phyloP scores from a whole-genome alignment of 2,797 vertebrate genomes.

The Phoebastria nigripes region DNA sequence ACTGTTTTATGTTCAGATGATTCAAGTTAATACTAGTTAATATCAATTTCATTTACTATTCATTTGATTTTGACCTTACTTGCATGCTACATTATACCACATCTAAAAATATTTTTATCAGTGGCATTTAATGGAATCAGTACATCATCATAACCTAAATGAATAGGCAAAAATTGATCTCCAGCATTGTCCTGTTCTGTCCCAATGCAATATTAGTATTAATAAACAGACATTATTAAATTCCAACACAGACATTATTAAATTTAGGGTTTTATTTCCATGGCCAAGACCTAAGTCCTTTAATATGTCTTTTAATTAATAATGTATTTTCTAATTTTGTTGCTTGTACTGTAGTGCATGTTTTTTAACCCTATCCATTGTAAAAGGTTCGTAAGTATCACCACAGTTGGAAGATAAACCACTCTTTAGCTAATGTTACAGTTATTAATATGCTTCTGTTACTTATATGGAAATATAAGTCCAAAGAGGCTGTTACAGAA shows the following conservation, averaged over 20 bases:
- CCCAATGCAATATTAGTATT: background rate
- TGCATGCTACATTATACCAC: background rate
- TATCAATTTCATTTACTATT: conserved; percentile 1
- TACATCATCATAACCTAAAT: background rate
- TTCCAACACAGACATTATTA: background rate
- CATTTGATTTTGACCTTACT: background rate
- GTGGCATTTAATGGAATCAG: conserved; percentile 12
- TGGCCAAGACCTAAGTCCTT: background rate
- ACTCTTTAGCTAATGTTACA: background rate
- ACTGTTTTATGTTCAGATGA: background rate
- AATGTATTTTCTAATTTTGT: background rate
- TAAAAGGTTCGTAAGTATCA: background rate
- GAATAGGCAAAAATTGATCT: background rate
- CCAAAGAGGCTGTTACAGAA: background rate
- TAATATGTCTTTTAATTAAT: background rate
- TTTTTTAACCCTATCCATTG: background rate
- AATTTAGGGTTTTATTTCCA: background rate
- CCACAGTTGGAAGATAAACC: background rate
- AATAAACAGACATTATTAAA: conserved; percentile 36
- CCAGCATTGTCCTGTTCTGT: background rate
- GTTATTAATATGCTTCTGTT: background rate
- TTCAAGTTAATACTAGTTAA: background rate
- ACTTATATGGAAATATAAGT: background rate
- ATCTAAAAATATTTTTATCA: background rate
- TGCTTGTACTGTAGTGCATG: background rate